phyloP scores from a whole-genome alignment of 2,888 invertebrate species.

The Micoletzkya japonica region DNA sequence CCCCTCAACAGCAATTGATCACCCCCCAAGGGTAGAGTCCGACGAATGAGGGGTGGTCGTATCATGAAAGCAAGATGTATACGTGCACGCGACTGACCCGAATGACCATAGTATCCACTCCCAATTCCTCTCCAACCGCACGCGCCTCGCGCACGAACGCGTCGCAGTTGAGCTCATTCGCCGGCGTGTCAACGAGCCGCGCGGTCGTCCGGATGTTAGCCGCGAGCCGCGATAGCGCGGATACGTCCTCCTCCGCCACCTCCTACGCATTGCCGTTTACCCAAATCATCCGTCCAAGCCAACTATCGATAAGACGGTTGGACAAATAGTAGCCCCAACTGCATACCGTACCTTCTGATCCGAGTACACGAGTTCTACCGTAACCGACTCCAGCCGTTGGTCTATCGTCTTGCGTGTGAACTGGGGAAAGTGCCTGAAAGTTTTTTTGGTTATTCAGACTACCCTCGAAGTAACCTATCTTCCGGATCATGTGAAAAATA shows the following conservation, averaged over 20 bases:
- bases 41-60: neutral
- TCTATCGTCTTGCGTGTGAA: too few relatives aligned
- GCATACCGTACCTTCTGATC: too few relatives aligned
- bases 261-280: too few relatives aligned
- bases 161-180: constrained; percentile 68
- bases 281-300: too few relatives aligned
- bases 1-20: constrained; percentile 2
- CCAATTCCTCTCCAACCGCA: constrained; percentile 10
- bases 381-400: too few relatives aligned
- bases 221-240: constrained; percentile 62
- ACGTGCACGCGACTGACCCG: neutral
- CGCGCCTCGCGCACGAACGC: neutral
- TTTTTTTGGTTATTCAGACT: too few relatives aligned
- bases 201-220: constrained; percentile 74
- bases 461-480: too few relatives aligned
- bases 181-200: constrained; percentile 81
- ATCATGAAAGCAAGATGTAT: neutral
- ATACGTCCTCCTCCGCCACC: constrained; percentile 54
- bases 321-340: too few relatives aligned
- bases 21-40: neutral
- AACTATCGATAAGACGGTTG: too few relatives aligned
- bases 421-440: too few relatives aligned
- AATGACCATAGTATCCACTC: neutral
- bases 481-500: too few relatives aligned
- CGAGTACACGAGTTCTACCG: too few relatives aligned